Evolutionary conservation across 2,113 vertebrate genomes (phyloP), one percentile per base, ranked within the genome.

Genomic region (Pyrgilauda ruficollis): DNA sequence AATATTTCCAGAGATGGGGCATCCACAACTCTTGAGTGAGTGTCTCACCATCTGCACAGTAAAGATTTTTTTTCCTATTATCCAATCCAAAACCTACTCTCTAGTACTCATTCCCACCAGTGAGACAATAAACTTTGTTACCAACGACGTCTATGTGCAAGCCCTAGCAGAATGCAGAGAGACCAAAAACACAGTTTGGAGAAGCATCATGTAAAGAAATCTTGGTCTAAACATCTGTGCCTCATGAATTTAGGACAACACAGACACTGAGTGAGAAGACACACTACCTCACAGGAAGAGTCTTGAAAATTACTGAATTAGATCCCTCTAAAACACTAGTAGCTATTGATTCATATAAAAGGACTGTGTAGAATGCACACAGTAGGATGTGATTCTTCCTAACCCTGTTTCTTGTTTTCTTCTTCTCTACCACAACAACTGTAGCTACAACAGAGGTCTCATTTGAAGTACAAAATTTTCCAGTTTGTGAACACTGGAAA

Each of bases 81-180:
- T 21, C 26, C 47, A 15, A 15, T 18, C 5, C 13, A 35, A 47
- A 46, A 7, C 11, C 21, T 39, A 3, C 3, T 47, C 7, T 55
- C n/a, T 37, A 11, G 4, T 6, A 18, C 15, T 35, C 20, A 27
- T 24, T 64, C 41, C 66, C 21, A 73, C 12, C 33, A 35, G 17
- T 3, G 61, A 75, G 30, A 43, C 17, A 52, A 11, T 21, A 11
- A 41, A 3, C 6, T 84, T 61, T 69, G 26, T 24, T 35, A 33
- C 9, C 31, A 23, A n/a, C 14, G 9, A 4, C 2, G 2, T 15
- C 49, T 55, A 13, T 0, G 1, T 23, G 7, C 44, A 52, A 89
- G 44, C 8, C 4, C 0, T 37, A 31, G 28, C 16, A 61, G 47
- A 63, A 64, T 5, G 8, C 20, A 53, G 16, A 5, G 22, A 39